phyloP scores from a whole-genome alignment of 2,888 invertebrate genomes.

The Noctua comes region DNA sequence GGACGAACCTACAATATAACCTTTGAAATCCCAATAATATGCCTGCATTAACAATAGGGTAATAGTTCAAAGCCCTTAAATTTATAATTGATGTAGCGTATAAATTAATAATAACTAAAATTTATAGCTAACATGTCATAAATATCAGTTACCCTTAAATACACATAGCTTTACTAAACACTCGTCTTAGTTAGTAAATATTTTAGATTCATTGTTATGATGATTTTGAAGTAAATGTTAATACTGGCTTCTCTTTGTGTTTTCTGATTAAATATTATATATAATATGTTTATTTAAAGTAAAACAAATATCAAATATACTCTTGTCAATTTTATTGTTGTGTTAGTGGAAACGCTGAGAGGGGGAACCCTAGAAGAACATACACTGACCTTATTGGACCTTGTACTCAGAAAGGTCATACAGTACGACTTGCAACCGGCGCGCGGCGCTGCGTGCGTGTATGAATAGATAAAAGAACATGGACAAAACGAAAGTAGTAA shows the following conservation, averaged over 20 bases:
- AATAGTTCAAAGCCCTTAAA: slow-evolving; percentile 28
- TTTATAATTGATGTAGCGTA: slow-evolving; percentile 36
- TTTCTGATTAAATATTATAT: not conserved
- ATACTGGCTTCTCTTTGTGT: slow-evolving; percentile 2
- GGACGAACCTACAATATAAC: not conserved
- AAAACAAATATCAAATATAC: not conserved
- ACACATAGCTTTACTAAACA: slow-evolving; percentile 26
- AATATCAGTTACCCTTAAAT: slow-evolving; percentile 44
- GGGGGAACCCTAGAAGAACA: not conserved
- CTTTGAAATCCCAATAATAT: slow-evolving; percentile 18
- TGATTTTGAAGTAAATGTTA: slow-evolving; percentile 17
- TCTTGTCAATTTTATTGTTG: too few relatives aligned
- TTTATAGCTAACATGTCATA: slow-evolving; percentile 37
- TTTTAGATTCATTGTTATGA: slow-evolving; percentile 13
- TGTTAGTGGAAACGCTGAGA: too few relatives aligned
- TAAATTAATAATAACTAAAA: slow-evolving; percentile 45
- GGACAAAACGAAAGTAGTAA: too few relatives aligned
- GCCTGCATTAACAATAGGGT: not conserved
- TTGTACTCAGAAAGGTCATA: not conserved
- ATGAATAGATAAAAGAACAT: too few relatives aligned
- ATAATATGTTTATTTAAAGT: not conserved
- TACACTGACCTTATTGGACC: not conserved
- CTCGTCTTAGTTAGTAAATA: slow-evolving; percentile 34
- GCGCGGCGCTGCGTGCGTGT: too few relatives aligned
- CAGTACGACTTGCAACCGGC: too few relatives aligned